phyloP scores from a whole-genome alignment of 2,113 vertebrate genomes.

The Hippocampus barbouri region DNA sequence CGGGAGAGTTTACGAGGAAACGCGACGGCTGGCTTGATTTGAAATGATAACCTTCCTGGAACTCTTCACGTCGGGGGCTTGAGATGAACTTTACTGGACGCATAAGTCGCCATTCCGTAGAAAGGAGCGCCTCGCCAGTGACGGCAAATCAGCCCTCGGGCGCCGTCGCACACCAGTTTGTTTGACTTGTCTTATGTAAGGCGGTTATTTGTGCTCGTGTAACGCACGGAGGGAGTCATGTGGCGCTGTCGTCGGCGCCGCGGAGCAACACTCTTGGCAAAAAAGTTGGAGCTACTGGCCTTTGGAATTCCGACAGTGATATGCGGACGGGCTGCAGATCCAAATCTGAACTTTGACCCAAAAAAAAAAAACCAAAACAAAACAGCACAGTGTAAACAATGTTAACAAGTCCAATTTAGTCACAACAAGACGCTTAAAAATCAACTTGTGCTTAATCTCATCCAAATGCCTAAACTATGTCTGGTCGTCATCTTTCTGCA shows the following conservation, averaged over 20 bases:
- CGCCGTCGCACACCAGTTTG: neutral
- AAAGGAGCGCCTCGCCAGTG: neutral
- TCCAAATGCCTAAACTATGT: neutral
- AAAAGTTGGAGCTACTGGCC: too few species aligned
- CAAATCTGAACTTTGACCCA: too few species aligned
- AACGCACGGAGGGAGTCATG: neutral
- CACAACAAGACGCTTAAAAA: neutral
- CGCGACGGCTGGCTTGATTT: neutral
- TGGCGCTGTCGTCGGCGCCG: neutral
- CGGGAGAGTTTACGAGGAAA: neutral
- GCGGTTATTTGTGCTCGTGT: slow-evolving; percentile 6
- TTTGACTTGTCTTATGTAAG: slow-evolving; percentile 26
- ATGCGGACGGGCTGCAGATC: too few species aligned
- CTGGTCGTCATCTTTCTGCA: neutral
- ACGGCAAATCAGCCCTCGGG: neutral
- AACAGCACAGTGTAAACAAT: neutral
- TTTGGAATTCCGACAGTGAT: too few species aligned
- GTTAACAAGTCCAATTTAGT: neutral
- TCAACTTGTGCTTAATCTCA: neutral
- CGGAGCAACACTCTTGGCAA: neutral
- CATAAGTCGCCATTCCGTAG: neutral
- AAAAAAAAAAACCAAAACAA: too few species aligned
- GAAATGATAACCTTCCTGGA: neutral
- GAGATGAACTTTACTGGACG: neutral
- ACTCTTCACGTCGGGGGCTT: neutral